Conservation (phyloP, 2,888 invertebrate genomes). For the Ypsolopha sequella region DNA sequence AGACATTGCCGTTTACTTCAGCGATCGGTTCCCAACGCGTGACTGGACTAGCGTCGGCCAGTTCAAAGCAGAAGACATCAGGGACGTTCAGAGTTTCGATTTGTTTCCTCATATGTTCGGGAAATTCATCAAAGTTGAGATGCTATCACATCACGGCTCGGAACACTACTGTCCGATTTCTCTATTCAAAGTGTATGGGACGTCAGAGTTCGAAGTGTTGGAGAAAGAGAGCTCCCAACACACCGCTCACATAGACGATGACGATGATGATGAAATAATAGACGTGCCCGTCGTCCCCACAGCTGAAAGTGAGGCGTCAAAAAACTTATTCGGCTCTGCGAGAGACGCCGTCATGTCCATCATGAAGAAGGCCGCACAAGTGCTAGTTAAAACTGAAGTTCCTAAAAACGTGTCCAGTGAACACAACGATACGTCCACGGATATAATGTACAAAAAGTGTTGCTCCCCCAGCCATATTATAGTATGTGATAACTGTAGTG, state of each 20-base stretch:
- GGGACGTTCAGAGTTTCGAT: slow-evolving; percentile 88
- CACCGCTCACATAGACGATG: slow-evolving; percentile 73
- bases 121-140: slow-evolving; percentile 91
- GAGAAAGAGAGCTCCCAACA: slow-evolving; percentile 84
- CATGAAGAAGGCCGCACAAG: slow-evolving; percentile 92
- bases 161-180: slow-evolving; percentile 99
- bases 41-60: slow-evolving; percentile 93
- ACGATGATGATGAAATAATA: slow-evolving; percentile 76
- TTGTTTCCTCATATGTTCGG: slow-evolving; percentile 86
- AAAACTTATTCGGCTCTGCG: slow-evolving; percentile 87
- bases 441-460: slow-evolving; percentile 67
- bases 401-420: slow-evolving; percentile 71
- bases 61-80: slow-evolving; percentile 88
- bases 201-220: slow-evolving; percentile 91
- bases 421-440: slow-evolving; percentile 53
- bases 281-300: slow-evolving; percentile 64
- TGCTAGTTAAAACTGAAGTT: slow-evolving; percentile 79
- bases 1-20: slow-evolving; percentile 88
- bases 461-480: slow-evolving; percentile 81
- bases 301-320: slow-evolving; percentile 65
- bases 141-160: slow-evolving; percentile 93
- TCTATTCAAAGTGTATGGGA: slow-evolving; percentile 93
- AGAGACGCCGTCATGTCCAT: slow-evolving; percentile 93
- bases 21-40: slow-evolving; percentile 90
- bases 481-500: slow-evolving; percentile 81